Base-by-base conservation (phyloP, 2,888 invertebrate species). In the Drosophila mayaguana region DNA sequence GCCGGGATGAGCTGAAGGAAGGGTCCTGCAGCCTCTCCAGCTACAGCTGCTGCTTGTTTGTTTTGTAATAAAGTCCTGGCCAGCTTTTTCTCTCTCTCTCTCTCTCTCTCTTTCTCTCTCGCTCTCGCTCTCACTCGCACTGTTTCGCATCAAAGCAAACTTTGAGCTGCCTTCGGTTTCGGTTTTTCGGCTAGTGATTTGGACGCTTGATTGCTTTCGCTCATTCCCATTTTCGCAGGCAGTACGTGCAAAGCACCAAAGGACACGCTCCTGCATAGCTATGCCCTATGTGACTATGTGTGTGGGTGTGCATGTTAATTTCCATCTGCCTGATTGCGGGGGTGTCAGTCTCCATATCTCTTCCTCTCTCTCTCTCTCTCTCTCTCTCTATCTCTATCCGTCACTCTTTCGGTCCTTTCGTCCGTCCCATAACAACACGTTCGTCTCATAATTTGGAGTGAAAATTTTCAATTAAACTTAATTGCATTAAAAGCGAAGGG, bases 391-490 rank as follows among this genome's bases (percentile, higher is more conserved):
- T 11, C 28, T 9, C 9, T 1, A 9, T 22, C 16, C 3, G 16
- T 25, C 3, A 34, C 40, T 60, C 38, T 42, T 20, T 50, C 51
- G 36, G 11, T 43, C 51, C 48, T 12, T 32, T 18, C 18, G 59
- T 59, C 38, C 48, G 55, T 25, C 62, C 65, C 77, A 80, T 72
- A 74, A 84, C 76, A 83, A 83, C 87, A 87, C 87, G 87, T 87
- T 87, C 87, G 81, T 56, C 90, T 90, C 89, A 88, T 88, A 88
- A 90, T 88, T 90, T 89, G 80, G 88, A 88, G 87, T 90, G 87
- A 83, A 88, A 87, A 88, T 88, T 88, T 88, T 88, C 90, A 88
- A 88, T 88, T 88, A 88, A 88, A 89, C 90, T 88, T 88, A 88
- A 88, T 88, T 88, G 87, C 87, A 83, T 90, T 89, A 86, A 86